phyloP scores from a whole-genome alignment of 2,113 vertebrate species.

The Microcebus ravelobensis region DNA sequence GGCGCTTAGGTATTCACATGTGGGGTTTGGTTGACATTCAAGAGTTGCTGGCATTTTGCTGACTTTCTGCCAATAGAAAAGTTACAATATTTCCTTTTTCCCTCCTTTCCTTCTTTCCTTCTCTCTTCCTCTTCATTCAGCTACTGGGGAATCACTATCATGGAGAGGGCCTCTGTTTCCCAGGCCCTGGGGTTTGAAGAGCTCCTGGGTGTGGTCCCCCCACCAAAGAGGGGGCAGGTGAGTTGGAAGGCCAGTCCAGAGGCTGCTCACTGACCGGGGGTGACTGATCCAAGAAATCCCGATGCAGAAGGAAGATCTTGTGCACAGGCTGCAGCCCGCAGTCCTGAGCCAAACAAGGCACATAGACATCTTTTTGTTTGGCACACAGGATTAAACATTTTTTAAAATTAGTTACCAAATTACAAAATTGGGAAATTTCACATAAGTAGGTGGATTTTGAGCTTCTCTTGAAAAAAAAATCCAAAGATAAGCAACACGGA shows the following conservation, averaged over 20 bases:
- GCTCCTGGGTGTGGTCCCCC: neutral
- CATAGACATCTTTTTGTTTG: neutral
- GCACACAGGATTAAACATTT: neutral
- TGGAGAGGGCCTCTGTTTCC: neutral
- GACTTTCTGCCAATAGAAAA: neutral
- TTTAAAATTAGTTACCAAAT: neutral
- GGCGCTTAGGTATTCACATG: neutral
- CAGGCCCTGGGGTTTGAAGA: neutral
- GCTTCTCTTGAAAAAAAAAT: conserved; percentile 20
- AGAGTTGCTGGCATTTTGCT: neutral
- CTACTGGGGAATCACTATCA: neutral
- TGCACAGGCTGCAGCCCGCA: neutral
- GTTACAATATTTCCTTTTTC: neutral
- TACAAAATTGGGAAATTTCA: neutral
- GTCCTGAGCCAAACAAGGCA: neutral
- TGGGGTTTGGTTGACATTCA: neutral
- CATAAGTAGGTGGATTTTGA: neutral
- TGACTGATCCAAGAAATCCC: neutral
- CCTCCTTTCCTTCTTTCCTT: too few relatives aligned
- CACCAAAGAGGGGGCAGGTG: neutral
- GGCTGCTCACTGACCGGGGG: neutral
- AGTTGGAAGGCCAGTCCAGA: neutral
- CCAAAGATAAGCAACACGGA: neutral
- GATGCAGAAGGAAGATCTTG: rapidly evolving
- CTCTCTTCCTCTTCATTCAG: neutral